Percentiles rank a stretch among this genome's conserved stretches.
phyloP scores from a whole-genome alignment of 2,113 vertebrate species.

The Sander lucioperca region DNA sequence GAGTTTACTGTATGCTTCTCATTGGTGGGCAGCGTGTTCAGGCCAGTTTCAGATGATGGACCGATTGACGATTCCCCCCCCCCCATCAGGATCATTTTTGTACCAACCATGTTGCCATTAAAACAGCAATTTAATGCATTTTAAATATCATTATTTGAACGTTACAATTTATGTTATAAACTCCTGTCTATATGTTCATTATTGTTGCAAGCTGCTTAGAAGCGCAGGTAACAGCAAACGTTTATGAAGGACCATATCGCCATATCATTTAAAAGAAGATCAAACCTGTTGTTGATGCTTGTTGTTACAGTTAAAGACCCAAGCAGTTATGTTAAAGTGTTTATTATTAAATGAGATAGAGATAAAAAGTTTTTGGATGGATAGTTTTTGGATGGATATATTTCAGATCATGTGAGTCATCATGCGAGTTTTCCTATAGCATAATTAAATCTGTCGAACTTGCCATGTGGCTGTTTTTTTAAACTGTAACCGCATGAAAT shows the following conservation, averaged over 20 bases:
- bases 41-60: too few species aligned
- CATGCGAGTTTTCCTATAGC: not conserved
- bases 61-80: too few species aligned
- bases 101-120: not conserved
- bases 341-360: too few species aligned
- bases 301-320: too few species aligned
- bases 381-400: not conserved
- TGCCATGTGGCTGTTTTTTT: not conserved
- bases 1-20: not conserved
- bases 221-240: not conserved
- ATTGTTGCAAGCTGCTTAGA: too few species aligned
- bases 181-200: too few species aligned
- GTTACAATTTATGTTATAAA: not conserved
- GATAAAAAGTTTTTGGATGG: not conserved
- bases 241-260: not conserved
- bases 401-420: not conserved
- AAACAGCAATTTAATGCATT: not conserved
- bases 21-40: too few species aligned
- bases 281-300: not conserved
- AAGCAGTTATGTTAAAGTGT: not conserved
- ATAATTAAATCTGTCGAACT: not conserved
- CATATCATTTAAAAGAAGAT: too few species aligned
- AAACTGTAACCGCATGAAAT: not conserved
- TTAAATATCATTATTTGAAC: not conserved
- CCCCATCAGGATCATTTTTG: not conserved